Base-by-base conservation (phyloP, 2,888 invertebrate genomes). In the Orthonychiurus folsomi region DNA sequence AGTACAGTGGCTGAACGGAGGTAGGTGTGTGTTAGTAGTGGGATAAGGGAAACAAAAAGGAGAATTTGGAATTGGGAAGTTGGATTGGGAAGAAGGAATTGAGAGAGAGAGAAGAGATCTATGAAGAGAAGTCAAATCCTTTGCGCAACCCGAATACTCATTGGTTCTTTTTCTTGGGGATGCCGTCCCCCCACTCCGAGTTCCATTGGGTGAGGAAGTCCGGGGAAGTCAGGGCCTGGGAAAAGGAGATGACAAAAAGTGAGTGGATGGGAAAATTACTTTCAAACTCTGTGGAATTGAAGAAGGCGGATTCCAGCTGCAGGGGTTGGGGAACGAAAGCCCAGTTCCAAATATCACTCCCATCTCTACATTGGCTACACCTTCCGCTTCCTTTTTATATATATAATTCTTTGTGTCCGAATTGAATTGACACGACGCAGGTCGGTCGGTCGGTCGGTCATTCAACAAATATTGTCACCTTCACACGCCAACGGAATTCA, bases 131-230 rank as follows among this genome's bases (percentile, higher is more conserved):
- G 67, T 69, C 64, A 69, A 66, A 67, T 69, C 66, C 67, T 72
- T 70, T 70, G 72, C 72, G 72, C 72, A 72, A 72, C 70, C 72
- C 69, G 68, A 72, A 68, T 65, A 72, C 72, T 72, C 72, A 72
- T 72, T 72, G 72, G 72, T 69, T 70, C 72, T 69, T 72, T 66
- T 69, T 72, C 67, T 66, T 69, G 64, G 67, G n/a, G 69, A 68
- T 67, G 72, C 65, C 69, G 69, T 70, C 69, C 72, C 72, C 70
- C 69, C 69, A 72, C 67, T 70, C 69, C 66, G n/a, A n/a, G 68
- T 63, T 70, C 68, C 70, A 72, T 72, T 72, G 72, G 72, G 67
- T 65, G 69, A 72, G 69, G 63, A 68, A 66, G 63, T 64, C 66
- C 64, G 63, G 66, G 66, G 70, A 65, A n/a, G n/a, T n/a, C 60